Base-by-base conservation (phyloP, 2,113 vertebrate species). In the Ahaetulla prasina region DNA sequence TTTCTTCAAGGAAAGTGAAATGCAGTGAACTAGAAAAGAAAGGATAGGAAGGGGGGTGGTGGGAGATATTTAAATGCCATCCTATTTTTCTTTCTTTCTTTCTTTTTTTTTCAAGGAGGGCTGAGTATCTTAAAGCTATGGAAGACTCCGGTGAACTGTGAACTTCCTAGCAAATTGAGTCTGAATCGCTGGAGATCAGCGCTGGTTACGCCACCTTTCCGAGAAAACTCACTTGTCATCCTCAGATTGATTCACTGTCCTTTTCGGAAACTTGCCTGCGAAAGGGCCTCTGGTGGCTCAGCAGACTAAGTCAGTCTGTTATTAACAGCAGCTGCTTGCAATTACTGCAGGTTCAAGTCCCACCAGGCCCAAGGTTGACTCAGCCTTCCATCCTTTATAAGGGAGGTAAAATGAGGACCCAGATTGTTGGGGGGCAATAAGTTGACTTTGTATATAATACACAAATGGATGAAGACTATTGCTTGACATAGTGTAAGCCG, bases 1-100 rank as follows among this genome's bases (percentile, higher is more conserved):
- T 96, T 94, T 88, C 91, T 88, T 89, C 11, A n/a, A 92, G 93
- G 88, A 89, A 53, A 92, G 94, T 94, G 60, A 57, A 87, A 88
- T 74, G 80, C 74, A 80, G n/a, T 80, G 74, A 80, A 80, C 35
- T 80, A 43, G 92, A 45, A 8, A 93, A 16, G 47, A 53, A 53
- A 45, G 50, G 8, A 30, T 54, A 87, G 91, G 93, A 85, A 35
- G 52, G 49, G 90, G 30, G 55, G 88, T n/a, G n/a, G n/a, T n/a
- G n/a, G n/a, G n/a, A n/a, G n/a, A 22, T 49, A 35, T 90, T 94
- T 53, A 90, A 90, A 88, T 85, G 92, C 53, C 63, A 80, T 89
- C 23, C 57, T 87, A 9, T 60, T 54, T 91, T 53, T 30, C 25
- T 27, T 8, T 14, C 30, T 27, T 25, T 57, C 12, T 6, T 63